Conservation (phyloP, 2,888 invertebrate species). For the Drosophila glabriapex region DNA sequence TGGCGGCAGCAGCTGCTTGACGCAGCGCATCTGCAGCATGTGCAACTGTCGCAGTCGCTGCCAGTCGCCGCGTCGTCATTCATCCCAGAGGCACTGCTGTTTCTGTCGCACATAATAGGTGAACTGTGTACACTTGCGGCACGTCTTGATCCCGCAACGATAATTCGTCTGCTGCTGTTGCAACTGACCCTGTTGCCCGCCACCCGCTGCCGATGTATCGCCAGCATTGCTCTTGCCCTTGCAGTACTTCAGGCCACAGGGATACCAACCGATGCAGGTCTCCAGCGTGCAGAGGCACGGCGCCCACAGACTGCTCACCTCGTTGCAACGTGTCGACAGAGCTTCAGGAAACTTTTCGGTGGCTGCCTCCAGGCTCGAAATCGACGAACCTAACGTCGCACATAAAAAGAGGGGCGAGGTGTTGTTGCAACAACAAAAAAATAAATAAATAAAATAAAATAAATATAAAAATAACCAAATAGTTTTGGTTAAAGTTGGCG, state of each 20-base stretch:
- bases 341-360: slow-evolving; percentile 89
- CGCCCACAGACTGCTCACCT: slow-evolving; percentile 89
- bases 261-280: slow-evolving; percentile 97
- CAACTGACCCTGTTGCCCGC: slow-evolving; percentile 46
- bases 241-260: slow-evolving; percentile 97
- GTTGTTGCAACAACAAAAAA: neutral
- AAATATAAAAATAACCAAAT: neutral
- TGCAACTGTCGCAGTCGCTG: slow-evolving; percentile 82
- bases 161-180: slow-evolving; percentile 88
- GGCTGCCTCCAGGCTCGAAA: slow-evolving; percentile 90
- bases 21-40: slow-evolving; percentile 71
- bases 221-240: slow-evolving; percentile 89
- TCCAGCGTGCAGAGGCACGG: slow-evolving; percentile 95
- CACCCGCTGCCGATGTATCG: slow-evolving; percentile 71
- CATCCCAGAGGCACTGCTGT: slow-evolving; percentile 93
- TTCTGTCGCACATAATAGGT: slow-evolving; percentile 94
- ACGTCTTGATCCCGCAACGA: slow-evolving; percentile 98
- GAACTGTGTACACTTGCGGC: slow-evolving; percentile 95
- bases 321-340: slow-evolving; percentile 87
- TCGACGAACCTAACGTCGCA: slow-evolving; percentile 88
- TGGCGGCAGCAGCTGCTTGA: slow-evolving; percentile 31
- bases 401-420: neutral
- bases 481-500: slow-evolving; percentile 15
- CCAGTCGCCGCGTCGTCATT: slow-evolving; percentile 87
- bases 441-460: neutral